Evolutionary conservation across 2,113 vertebrate species (phyloP), one percentile per base, ranked within the genome.

Genomic region (Rhizomys pruinosus): DNA sequence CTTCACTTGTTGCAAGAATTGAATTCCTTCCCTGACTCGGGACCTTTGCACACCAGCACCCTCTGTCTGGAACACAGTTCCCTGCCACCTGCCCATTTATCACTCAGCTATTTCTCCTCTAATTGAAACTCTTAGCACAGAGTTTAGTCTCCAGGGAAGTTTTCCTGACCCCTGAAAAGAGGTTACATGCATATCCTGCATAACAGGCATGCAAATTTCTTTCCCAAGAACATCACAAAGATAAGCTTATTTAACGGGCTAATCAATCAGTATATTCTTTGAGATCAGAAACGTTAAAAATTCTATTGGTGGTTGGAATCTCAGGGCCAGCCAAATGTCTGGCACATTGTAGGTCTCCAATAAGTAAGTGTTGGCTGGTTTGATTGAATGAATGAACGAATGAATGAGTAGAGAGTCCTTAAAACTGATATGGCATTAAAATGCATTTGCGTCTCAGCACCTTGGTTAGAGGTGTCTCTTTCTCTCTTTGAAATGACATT

Each of bases 381-480:
- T 72, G 72, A 20, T 29, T 7, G 64, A 5, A 71, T 71, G 44
- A 29, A 25, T 55, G 82, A 19, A 55, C 11, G 34, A 94, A 57
- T 63, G n/a, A n/a, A 25, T 23, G 27, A 80, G 39, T 1, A n/a
- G 3, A 57, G 76, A 94, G 69, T 6, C 57, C 27, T 57, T 63
- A 61, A 57, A 87, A 12, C 57, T 69, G 27, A 1, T 17, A 63
- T 57, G 72, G 64, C 69, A 95, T 78, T 82, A 79, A 71, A 74
- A 79, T 44, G 20, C 4, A 87, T 39, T 84, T 64, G 4, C 2
- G 25, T 89, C 52, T 3, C 64, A 63, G 7, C 0, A 0, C 32
- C n/a, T 59, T 59, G 59, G 55, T 61, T 90, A 88, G 90, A 87
- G 63, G 64, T 42, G 17, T 77, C 12, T n/a, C 37, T 87, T 80